Conservation (phyloP, 1,140 invertebrate genomes). For the Zaprionus africanus region DNA sequence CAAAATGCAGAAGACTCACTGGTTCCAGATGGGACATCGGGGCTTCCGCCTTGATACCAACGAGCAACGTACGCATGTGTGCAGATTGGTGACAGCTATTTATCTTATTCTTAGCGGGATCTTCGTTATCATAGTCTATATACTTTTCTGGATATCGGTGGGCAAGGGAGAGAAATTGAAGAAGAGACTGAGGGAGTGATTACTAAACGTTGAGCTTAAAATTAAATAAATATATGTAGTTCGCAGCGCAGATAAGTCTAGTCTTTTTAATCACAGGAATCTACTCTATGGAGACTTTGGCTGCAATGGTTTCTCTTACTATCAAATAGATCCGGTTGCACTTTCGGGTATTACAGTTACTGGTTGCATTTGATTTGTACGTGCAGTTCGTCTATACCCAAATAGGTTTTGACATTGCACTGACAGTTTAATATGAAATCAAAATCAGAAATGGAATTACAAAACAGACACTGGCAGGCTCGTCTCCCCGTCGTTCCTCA, state of each 20-base stretch:
- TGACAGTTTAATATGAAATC: constrained; percentile 80
- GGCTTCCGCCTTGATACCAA: not conserved
- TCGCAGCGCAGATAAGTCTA: no score
- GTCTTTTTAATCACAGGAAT: no score
- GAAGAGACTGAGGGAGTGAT: not conserved
- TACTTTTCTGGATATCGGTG: not conserved
- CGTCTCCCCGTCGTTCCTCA: not conserved
- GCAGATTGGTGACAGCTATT: not conserved
- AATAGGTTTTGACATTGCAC: constrained; percentile 70
- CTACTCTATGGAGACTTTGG: no score
- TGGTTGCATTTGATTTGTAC: constrained; percentile 22
- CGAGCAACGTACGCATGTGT: not conserved
- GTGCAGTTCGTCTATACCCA: constrained; percentile 49
- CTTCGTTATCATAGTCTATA: not conserved
- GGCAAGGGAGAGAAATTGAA: not conserved
- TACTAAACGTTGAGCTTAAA: no score
- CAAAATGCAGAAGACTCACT: not conserved
- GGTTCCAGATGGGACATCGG: not conserved
- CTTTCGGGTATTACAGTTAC: not conserved
- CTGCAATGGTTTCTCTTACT: no score
- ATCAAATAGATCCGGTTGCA: not conserved
- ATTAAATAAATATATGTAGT: no score
- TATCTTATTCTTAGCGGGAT: not conserved
- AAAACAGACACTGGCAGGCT: constrained; percentile 45
- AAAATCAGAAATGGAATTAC: constrained; percentile 74